These are phyloP conservation scores for Sylvilagus floridanus DNA, from an alignment of 2,797 vertebrate genomes.

Conservation along the genomic window DNA sequence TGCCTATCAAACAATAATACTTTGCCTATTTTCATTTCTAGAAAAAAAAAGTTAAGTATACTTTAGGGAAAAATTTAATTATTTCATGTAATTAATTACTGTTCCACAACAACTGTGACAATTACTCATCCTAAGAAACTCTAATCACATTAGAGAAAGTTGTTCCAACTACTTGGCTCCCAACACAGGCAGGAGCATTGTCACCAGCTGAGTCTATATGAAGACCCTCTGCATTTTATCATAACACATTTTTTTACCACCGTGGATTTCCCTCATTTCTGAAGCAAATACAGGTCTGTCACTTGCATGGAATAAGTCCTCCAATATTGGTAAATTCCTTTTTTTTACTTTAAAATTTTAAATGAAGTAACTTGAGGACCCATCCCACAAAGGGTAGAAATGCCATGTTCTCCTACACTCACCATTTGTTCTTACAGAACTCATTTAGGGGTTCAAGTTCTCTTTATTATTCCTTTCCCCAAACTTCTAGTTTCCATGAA, in stretches of 20 bases:
- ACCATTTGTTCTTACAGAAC: not conserved
- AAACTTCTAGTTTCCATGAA: not conserved
- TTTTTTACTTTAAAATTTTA: not conserved
- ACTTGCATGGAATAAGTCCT: not conserved
- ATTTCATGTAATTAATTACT: slow-evolving; percentile 70
- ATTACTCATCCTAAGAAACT: slow-evolving; percentile 68
- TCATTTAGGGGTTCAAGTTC: not conserved
- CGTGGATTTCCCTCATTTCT: not conserved
- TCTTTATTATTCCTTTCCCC: not conserved
- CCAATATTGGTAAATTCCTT: not conserved
- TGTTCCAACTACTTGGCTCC: not conserved
- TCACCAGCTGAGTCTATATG: not conserved
- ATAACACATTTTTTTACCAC: not conserved
- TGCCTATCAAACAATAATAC: not conserved
- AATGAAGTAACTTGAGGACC: not conserved
- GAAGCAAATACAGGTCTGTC: not conserved
- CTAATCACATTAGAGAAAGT: slow-evolving; percentile 16
- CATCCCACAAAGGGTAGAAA: not conserved
- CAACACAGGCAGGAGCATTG: not conserved
- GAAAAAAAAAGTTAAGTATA: slow-evolving; percentile 28
- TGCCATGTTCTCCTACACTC: not conserved
- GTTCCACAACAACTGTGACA: slow-evolving; percentile 70
- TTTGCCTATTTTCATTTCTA: slow-evolving; percentile 50
- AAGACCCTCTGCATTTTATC: not conserved
- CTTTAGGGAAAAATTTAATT: slow-evolving; percentile 72